Conservation (phyloP, 1,140 invertebrate genomes). For the Ceratitis capitata region DNA sequence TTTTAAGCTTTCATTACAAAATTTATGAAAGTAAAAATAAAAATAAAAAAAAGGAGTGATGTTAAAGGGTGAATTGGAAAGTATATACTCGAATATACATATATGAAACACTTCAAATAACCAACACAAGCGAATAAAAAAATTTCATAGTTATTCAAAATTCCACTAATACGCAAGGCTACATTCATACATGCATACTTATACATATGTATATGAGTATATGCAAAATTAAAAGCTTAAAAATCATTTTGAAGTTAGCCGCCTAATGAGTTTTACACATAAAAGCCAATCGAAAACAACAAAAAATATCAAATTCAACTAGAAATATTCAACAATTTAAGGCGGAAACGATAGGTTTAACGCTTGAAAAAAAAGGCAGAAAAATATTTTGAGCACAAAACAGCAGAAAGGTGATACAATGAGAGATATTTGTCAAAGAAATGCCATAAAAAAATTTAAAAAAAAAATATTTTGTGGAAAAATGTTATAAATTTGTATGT, state of each 20-base stretch:
- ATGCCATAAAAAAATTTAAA: not conserved
- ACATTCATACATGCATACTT: too few species aligned
- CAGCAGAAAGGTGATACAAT: not conserved
- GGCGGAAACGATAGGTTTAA: not conserved
- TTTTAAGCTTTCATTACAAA: too few species aligned
- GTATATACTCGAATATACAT: too few species aligned
- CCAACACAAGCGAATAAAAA: not conserved
- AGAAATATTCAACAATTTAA: not conserved
- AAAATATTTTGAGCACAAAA: not conserved
- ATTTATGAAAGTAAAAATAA: not conserved
- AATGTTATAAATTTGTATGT: not conserved
- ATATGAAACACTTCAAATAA: not conserved
- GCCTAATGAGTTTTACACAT: not conserved
- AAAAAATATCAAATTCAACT: not conserved
- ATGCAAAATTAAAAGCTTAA: conserved; percentile 27
- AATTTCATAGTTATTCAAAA: not conserved
- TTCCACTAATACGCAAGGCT: not conserved
- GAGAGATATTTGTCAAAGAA: not conserved
- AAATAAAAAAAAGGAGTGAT: not conserved
- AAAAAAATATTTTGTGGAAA: not conserved
- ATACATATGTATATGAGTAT: too few species aligned
- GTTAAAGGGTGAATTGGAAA: too few species aligned
- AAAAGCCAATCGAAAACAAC: not conserved
- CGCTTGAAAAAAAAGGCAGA: not conserved
- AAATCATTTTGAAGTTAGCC: conserved; percentile 10